Evolutionary conservation across 2,888 invertebrate genomes (phyloP).

Genomic region (Deroplatys truncata): DNA sequence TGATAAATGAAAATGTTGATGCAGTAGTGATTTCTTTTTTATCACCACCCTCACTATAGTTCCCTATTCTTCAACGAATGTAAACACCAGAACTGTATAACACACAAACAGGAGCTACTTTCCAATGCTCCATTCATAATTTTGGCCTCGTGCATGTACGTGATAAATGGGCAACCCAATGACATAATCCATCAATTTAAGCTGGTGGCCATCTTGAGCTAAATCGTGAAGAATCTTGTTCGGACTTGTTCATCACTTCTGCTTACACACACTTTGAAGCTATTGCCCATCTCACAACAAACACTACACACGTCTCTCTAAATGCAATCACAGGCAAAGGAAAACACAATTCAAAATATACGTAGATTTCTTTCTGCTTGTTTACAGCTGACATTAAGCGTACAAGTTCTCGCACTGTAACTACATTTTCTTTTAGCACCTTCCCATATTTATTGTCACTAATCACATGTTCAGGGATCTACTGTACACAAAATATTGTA

Average conservation of each 20-base stretch:
- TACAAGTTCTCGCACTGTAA: background rate
- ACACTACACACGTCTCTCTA: background rate
- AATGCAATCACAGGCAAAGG: background rate
- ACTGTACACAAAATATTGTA: background rate
- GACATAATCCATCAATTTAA: background rate
- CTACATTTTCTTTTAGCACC: background rate
- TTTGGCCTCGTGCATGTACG: background rate
- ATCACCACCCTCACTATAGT: too few relatives aligned
- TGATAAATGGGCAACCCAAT: background rate
- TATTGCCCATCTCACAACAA: background rate
- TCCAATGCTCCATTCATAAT: too few relatives aligned
- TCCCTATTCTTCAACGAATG: too few relatives aligned
- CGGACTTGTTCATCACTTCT: background rate
- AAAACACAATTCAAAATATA: background rate
- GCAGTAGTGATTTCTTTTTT: too few relatives aligned
- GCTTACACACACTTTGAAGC: background rate
- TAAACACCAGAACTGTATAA: too few relatives aligned
- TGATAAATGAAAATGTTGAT: background rate
- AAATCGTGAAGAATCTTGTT: background rate
- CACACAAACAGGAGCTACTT: too few relatives aligned
- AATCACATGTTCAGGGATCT: background rate
- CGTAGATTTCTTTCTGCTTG: background rate
- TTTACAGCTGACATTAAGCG: background rate
- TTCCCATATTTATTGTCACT: background rate
- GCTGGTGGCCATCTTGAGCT: conserved; percentile 12